Evolutionary conservation across 2,888 invertebrate genomes (phyloP).

Genomic region (Archaeoteleia sp.): DNA sequence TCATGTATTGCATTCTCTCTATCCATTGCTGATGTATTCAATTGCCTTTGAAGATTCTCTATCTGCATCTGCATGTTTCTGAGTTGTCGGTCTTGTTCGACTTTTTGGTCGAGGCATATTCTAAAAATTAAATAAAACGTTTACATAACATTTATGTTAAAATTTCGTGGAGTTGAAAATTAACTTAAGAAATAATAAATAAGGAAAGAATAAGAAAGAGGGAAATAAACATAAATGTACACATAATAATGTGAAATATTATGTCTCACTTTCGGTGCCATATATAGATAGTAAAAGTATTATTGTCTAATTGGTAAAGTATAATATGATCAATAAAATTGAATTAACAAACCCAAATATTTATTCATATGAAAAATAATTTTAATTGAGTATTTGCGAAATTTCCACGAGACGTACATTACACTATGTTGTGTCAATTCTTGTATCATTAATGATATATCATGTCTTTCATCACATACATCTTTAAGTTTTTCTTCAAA

Average conservation of each 20-base stretch:
- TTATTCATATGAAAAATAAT: no score
- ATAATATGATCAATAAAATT: no score
- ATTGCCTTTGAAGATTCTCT: conserved; percentile 78
- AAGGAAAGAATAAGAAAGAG: no score
- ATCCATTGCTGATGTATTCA: conserved; percentile 77
- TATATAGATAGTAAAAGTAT: no score
- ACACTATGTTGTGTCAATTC: no score
- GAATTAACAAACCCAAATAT: no score
- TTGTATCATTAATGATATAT: neutral
- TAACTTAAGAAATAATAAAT: neutral
- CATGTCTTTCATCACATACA: conserved; percentile 3
- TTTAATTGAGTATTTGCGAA: no score
- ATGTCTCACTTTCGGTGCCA: no score
- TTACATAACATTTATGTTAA: neutral
- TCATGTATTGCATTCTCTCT: conserved; percentile 80
- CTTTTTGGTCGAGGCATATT: conserved; percentile 65
- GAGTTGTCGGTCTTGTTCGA: conserved; percentile 67
- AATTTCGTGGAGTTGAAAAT: neutral
- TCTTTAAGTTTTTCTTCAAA: neutral
- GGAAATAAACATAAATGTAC: no score
- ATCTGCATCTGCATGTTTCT: conserved; percentile 75
- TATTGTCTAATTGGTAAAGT: no score
- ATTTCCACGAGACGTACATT: no score
- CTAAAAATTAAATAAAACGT: conserved; percentile 51
- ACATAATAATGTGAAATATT: no score